Percentiles rank a stretch among this genome's conserved stretches.
These are phyloP conservation scores for Neosilurus mollespiculum DNA, from an alignment of 2,797 vertebrate genomes.

Conservation along the genomic window DNA sequence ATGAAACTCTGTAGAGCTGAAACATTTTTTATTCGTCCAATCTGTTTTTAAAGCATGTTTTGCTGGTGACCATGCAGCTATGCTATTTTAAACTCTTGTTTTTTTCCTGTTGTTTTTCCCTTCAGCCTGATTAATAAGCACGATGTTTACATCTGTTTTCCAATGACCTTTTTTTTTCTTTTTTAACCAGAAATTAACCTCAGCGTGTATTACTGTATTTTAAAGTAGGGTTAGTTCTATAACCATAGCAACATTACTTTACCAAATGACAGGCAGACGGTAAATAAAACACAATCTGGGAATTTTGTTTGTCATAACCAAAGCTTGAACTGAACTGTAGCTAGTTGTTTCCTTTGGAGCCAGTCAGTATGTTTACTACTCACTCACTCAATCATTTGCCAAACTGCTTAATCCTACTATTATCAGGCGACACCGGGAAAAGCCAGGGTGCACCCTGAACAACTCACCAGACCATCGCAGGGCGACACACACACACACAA, in stretches of 20 bases:
- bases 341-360: neutral
- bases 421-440: too few relatives aligned
- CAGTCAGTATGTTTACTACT: neutral
- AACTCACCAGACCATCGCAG: too few relatives aligned
- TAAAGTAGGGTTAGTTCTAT: neutral
- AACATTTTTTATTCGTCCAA: neutral
- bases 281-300: neutral
- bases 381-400: neutral
- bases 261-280: neutral
- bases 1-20: neutral
- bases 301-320: neutral
- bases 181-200: neutral
- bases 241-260: too few relatives aligned
- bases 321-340: neutral
- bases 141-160: neutral
- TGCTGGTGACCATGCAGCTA: neutral
- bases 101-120: neutral
- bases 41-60: conserved; percentile 14
- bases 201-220: neutral
- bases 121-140: neutral
- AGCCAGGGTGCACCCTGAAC: too few relatives aligned
- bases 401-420: too few relatives aligned
- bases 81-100: neutral
- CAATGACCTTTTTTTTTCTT: neutral
- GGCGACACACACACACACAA: too few relatives aligned